phyloP scores from a whole-genome alignment of 2,113 vertebrate species.

The Stigmatopora argus region DNA sequence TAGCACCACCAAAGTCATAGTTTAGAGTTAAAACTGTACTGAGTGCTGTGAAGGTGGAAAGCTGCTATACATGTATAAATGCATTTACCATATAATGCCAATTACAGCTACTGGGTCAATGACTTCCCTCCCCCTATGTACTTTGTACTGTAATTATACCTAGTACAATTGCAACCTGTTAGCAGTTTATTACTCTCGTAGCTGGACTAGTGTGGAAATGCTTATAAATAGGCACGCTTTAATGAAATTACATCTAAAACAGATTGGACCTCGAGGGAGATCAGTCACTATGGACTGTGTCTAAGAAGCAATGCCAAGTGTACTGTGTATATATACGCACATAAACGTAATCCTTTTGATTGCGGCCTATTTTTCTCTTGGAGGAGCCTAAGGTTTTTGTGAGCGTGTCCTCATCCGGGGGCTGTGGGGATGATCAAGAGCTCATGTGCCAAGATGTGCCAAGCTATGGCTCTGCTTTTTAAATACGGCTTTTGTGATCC shows the following conservation, averaged over 20 bases:
- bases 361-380: conserved; percentile 56
- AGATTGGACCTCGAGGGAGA: conserved; percentile 43
- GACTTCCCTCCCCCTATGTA: background rate
- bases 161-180: background rate
- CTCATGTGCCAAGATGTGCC: conserved; percentile 38
- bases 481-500: conserved; percentile 39
- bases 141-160: background rate
- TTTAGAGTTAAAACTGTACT: no score
- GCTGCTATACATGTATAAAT: no score
- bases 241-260: conserved; percentile 45
- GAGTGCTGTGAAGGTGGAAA: no score
- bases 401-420: conserved; percentile 37
- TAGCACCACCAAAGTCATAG: no score
- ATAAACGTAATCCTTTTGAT: conserved; percentile 52
- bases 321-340: conserved; percentile 22
- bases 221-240: conserved; percentile 34
- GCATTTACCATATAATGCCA: background rate
- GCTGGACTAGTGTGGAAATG: conserved; percentile 27
- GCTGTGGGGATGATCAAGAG: conserved; percentile 12
- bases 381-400: conserved; percentile 40
- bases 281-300: conserved; percentile 42
- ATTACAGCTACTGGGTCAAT: background rate
- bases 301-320: conserved; percentile 48
- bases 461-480: conserved; percentile 31
- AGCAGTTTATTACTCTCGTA: conserved; percentile 12